Evolutionary conservation across 2,113 vertebrate genomes (phyloP).

Genomic region (Pomatostomus ruficeps): DNA sequence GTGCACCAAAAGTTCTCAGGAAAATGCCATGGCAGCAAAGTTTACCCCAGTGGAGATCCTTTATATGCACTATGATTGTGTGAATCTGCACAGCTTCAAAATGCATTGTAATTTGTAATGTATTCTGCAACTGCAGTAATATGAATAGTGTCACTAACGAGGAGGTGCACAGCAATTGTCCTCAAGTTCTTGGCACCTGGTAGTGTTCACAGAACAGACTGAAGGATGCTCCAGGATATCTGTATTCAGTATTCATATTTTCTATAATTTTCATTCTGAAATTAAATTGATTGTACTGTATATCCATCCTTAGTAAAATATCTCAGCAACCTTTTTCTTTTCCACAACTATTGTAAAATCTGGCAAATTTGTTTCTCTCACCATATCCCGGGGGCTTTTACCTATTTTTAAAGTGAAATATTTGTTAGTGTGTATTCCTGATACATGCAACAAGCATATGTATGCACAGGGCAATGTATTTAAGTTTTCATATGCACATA

Average conservation of each 20-base stretch:
- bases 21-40: not conserved
- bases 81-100: not conserved
- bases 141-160: not conserved
- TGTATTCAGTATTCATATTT: not conserved
- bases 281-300: not conserved
- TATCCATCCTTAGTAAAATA: not conserved
- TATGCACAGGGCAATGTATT: not conserved
- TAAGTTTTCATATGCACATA: not conserved
- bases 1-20: not conserved
- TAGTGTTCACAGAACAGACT: not conserved
- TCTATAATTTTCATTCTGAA: not conserved
- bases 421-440: not conserved
- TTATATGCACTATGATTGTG: not conserved
- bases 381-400: not conserved
- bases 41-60: not conserved
- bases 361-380: not conserved
- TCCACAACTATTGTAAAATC: not conserved
- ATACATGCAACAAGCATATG: rapidly evolving
- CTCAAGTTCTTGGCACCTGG: not conserved
- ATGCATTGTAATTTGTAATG: not conserved
- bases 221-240: not conserved
- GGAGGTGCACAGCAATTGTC: rapidly evolving
- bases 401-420: not conserved
- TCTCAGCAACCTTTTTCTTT: not conserved
- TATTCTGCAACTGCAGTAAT: not conserved